phyloP scores from a whole-genome alignment of 2,113 vertebrate species.

The Cisticola juncidis region DNA sequence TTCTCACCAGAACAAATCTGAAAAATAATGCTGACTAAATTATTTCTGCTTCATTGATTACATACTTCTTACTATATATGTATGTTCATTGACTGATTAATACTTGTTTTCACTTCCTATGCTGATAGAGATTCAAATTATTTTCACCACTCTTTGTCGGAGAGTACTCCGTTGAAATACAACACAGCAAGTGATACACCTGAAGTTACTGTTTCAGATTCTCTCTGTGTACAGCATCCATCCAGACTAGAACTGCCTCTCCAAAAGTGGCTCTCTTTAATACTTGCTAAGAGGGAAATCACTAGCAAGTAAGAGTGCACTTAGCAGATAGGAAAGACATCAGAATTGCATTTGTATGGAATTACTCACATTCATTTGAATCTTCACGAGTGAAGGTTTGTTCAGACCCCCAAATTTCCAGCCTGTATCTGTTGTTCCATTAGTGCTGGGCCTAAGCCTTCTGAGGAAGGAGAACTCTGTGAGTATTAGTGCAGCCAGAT shows the following conservation, averaged over 20 bases:
- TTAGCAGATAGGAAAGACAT: background rate
- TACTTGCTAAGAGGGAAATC: background rate
- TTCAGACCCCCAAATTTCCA: background rate
- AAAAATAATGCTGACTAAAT: background rate
- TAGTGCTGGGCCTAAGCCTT: background rate
- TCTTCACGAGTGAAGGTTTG: background rate
- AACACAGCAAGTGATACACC: background rate
- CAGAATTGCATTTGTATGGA: rapidly evolving
- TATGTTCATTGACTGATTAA: background rate
- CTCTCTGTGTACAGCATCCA: background rate
- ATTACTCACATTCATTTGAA: background rate
- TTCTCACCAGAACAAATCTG: background rate
- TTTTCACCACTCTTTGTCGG: background rate
- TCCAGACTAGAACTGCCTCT: background rate
- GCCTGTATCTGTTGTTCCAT: rapidly evolving
- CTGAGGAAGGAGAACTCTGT: background rate
- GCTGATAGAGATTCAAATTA: background rate
- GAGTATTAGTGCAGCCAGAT: background rate
- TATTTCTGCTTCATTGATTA: background rate
- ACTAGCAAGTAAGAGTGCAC: background rate
- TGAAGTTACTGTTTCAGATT: background rate
- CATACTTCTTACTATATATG: background rate
- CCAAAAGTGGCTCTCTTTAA: background rate
- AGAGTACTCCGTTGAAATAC: background rate
- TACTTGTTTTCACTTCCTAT: background rate